These are phyloP conservation scores for Thomomys bottae DNA, from an alignment of 2,113 vertebrate genomes.

Conservation along the genomic window DNA sequence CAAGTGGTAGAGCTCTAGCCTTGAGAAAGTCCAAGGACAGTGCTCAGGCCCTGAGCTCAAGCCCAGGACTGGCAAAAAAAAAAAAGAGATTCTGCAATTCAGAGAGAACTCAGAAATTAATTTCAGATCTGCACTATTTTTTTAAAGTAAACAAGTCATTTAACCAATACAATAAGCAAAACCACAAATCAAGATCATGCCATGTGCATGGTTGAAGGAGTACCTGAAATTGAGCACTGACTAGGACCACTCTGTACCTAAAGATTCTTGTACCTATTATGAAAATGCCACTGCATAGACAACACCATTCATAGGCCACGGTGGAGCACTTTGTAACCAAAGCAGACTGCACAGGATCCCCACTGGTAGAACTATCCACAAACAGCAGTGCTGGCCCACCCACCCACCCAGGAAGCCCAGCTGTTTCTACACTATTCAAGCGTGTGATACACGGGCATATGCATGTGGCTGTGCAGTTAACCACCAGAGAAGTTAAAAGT, in stretches of 20 bases:
- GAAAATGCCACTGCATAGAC: background rate
- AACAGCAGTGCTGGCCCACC: fast-evolving
- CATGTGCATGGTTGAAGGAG: fast-evolving
- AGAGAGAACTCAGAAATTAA: background rate
- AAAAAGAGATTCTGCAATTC: too few relatives aligned
- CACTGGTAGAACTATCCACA: background rate
- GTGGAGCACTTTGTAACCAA: fast-evolving
- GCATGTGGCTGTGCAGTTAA: fast-evolving
- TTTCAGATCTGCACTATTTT: background rate
- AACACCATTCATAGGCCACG: too few relatives aligned
- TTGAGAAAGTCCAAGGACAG: too few relatives aligned
- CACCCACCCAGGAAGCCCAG: too few relatives aligned
- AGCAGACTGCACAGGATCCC: fast-evolving
- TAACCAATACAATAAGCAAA: background rate
- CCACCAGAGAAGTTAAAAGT: fast-evolving
- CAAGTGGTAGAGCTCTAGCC: too few relatives aligned
- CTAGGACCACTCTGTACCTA: fast-evolving
- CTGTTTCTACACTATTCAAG: background rate
- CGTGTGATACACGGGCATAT: fast-evolving
- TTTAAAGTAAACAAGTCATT: background rate
- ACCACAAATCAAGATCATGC: background rate
- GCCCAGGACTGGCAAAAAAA: too few relatives aligned
- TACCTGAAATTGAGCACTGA: fast-evolving
- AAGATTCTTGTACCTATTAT: fast-evolving
- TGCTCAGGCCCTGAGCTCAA: too few relatives aligned